Evolutionary conservation across 2,888 invertebrate species (phyloP), one percentile per base, ranked within the genome.

Genomic region (Tiliacea aurago): DNA sequence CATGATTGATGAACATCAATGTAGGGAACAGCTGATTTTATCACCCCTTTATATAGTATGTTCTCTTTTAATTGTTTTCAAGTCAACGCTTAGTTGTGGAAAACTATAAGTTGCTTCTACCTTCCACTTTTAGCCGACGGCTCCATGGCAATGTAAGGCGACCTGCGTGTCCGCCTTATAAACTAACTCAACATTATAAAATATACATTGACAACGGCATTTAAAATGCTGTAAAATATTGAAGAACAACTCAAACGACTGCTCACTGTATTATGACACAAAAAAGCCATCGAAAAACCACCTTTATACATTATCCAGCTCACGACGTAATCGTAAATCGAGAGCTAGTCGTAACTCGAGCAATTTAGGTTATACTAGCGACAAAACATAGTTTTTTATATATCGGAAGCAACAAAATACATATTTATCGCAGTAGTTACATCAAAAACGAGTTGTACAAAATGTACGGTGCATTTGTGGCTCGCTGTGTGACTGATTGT

Each of bases 401-500:
- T 66, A 74, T 81, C 56, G 74, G 69, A 78, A 84, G 63, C 73
- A 76, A 62, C 75, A 72, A 80, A 80, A 80, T 86, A 85, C 78
- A 78, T 85, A 85, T 86, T 85, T 85, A 86, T 85, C 74, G 75
- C 62, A 47, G 70, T 55, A 70, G 81, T 83, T 86, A 78, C 73
- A 86, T 85, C 75, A 81, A 70, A 78, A 73, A 72, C 71, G 62
- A 70, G 69, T 73, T 61, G 70, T 37, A 76, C 61, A 64, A 84
- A 81, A 81, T 86, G 64, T 81, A 75, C 66, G 73, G 37, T 62
- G 76, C 71, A 81, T 62, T 84, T 75, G 84, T 61, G 33, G 37
- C 63, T 66, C 61, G 53, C 68, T 43, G 85, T 85, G 81, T 81
- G 87, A 83, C 77, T 83, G 83, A 86, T 87, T 81, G 67, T 87